A percentile compares a stretch with the other conserved stretches of the same genome.
Conservation (phyloP, 2,797 vertebrate genomes). For the Florisuga fusca region DNA sequence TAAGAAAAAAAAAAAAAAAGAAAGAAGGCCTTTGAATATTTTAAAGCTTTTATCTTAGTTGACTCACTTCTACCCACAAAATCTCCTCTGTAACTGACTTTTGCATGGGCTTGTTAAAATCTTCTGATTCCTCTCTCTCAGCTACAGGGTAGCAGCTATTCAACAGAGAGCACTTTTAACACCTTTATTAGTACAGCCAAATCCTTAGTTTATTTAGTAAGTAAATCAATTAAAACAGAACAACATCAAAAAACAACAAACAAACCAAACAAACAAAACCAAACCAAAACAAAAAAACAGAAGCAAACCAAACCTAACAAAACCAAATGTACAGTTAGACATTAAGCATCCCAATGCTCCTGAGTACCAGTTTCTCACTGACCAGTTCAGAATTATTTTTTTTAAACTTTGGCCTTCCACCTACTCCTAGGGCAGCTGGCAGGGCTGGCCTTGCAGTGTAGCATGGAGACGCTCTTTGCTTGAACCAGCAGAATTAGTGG, state of each 20-base stretch:
- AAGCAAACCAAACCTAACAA: background rate
- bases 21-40: background rate
- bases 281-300: no score
- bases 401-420: background rate
- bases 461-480: background rate
- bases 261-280: no score
- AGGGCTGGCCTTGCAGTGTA: background rate
- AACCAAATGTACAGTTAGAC: background rate
- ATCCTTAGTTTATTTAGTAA: background rate
- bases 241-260: no score
- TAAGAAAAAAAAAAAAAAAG: background rate
- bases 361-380: background rate
- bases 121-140: background rate
- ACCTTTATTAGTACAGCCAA: background rate
- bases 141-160: background rate
- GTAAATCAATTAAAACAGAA: background rate
- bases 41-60: background rate
- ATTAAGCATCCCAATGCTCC: background rate
- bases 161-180: background rate
- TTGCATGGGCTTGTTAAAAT: background rate
- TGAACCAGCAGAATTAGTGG: background rate
- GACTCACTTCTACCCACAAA: background rate
- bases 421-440: background rate
- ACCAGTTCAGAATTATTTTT: background rate
- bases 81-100: background rate